A percentile compares a stretch with the other conserved stretches of the same genome.
These are phyloP conservation scores for Notolepis coatsorum DNA, from an alignment of 2,797 vertebrate genomes.

Conservation along the genomic window DNA sequence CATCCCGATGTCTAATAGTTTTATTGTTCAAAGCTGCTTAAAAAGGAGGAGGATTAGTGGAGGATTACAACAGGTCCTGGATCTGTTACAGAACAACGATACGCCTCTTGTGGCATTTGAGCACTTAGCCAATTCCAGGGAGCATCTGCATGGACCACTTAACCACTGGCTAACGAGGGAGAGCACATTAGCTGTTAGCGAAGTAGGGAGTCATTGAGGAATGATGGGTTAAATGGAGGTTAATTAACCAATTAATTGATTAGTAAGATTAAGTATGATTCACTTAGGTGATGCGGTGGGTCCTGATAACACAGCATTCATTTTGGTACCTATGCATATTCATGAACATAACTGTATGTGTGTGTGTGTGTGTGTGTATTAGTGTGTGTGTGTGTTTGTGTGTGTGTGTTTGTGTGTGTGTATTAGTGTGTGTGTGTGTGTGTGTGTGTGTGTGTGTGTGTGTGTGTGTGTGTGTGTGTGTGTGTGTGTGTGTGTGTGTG, in stretches of 20 bases:
- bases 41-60: neutral
- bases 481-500: neutral
- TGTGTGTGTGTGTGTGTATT: neutral
- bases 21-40: slow-evolving; percentile 3
- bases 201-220: neutral
- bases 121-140: neutral
- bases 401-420: neutral
- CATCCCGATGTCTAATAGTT: neutral
- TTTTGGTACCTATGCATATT: neutral
- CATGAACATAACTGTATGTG: neutral
- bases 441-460: too few relatives aligned
- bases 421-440: neutral
- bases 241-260: neutral
- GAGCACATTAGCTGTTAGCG: neutral
- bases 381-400: neutral
- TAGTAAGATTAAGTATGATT: neutral
- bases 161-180: neutral
- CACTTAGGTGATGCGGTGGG: neutral
- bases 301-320: neutral
- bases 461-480: too few relatives aligned
- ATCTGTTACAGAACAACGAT: neutral
- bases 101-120: neutral
- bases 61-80: neutral
- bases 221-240: neutral
- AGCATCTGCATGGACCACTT: too few relatives aligned